Evolutionary conservation across 2,113 vertebrate genomes (phyloP).

Genomic region (Melanotaenia duboulayi): DNA sequence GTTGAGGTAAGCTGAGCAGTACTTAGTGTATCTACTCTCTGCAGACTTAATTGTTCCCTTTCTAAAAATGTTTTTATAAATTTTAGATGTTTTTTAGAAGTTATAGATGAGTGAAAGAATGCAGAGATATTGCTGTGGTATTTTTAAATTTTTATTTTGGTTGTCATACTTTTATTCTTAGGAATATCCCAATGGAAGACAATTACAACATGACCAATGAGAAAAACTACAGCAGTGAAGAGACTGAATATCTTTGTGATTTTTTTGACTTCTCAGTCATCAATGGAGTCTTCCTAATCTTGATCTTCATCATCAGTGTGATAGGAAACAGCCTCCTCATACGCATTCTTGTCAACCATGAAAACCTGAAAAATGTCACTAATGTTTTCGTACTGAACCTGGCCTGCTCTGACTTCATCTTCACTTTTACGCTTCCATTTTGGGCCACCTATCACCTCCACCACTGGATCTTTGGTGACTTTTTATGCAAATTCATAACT

Average conservation of each 20-base stretch:
- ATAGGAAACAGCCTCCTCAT: conserved; percentile 66
- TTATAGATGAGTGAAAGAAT: too few species aligned
- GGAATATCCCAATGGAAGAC: not conserved
- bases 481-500: conserved; percentile 78
- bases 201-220: not conserved
- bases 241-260: fast-evolving
- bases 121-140: not conserved
- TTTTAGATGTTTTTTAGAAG: too few species aligned
- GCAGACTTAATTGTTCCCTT: not conserved
- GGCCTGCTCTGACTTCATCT: conserved; percentile 82
- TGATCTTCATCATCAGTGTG: conserved; percentile 66
- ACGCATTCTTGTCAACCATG: conserved; percentile 36
- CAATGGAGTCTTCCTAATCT: conserved; percentile 28
- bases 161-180: not conserved
- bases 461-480: conserved; percentile 79
- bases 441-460: conserved; percentile 65
- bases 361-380: conserved; percentile 79
- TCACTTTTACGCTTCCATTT: conserved; percentile 83
- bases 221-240: fast-evolving
- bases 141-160: not conserved
- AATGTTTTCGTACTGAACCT: conserved; percentile 83
- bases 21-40: not conserved
- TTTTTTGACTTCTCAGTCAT: not conserved
- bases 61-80: too few species aligned
- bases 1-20: conserved; percentile 13